These are phyloP conservation scores for Pseudococcus longispinus DNA, from an alignment of 2,888 invertebrate genomes.

Conservation along the genomic window DNA sequence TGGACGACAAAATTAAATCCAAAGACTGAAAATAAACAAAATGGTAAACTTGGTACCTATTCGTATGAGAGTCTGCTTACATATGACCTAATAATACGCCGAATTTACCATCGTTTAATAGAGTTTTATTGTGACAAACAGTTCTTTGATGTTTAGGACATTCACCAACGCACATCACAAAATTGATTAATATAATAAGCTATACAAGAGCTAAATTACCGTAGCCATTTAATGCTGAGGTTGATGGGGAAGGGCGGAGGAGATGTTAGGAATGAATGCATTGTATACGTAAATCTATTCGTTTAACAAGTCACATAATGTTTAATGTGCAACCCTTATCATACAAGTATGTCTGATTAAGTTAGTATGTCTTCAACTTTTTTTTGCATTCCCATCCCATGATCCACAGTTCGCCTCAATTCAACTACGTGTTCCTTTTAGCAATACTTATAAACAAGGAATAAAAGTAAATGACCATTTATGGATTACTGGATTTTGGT, in stretches of 20 bases:
- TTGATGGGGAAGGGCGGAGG: background rate
- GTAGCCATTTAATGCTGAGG: background rate
- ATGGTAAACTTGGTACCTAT: background rate
- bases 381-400: background rate
- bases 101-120: background rate
- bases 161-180: slow-evolving; percentile 9
- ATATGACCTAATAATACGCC: slow-evolving; percentile 7
- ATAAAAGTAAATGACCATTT: too few relatives aligned
- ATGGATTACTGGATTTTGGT: too few relatives aligned
- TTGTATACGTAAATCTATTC: slow-evolving; percentile 9
- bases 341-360: background rate
- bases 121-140: slow-evolving; percentile 14
- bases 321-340: background rate
- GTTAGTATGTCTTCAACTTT: background rate
- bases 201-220: slow-evolving; percentile 9
- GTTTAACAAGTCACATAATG: background rate
- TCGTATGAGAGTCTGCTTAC: background rate
- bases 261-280: background rate
- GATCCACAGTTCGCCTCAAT: too few relatives aligned
- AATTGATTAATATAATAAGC: slow-evolving; percentile 27
- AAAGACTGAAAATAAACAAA: background rate
- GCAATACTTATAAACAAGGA: too few relatives aligned
- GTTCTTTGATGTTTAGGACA: slow-evolving; percentile 27
- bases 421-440: too few relatives aligned
- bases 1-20: background rate